phyloP scores from a whole-genome alignment of 2,113 vertebrate genomes.

The Gopherus evgoodei region DNA sequence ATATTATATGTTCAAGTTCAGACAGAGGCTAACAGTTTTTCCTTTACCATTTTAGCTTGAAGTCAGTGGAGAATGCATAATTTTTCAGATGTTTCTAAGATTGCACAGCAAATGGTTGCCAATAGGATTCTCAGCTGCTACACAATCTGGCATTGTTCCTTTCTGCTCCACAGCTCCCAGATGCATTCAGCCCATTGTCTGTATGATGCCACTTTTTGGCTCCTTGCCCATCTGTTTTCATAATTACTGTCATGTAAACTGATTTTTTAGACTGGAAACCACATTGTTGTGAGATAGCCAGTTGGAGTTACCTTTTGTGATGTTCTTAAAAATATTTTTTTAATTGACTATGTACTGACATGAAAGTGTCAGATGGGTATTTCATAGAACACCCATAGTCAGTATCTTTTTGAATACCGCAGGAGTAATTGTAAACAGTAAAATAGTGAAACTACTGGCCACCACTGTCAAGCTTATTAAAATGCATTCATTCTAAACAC shows the following conservation, averaged over 20 bases:
- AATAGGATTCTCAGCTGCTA: constrained; percentile 71
- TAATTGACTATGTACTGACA: constrained; percentile 1
- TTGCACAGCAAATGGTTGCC: constrained; percentile 54
- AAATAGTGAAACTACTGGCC: background rate
- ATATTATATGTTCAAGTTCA: background rate
- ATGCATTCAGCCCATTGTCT: constrained; percentile 56
- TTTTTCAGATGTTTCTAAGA: constrained; percentile 55
- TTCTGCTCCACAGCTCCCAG: constrained; percentile 68
- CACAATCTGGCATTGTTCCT: constrained; percentile 71
- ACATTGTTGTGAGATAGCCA: constrained; percentile 18
- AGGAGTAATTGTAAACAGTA: background rate
- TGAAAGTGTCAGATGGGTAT: background rate
- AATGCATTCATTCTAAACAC: background rate
- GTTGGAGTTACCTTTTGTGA: constrained; percentile 4
- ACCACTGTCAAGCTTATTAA: background rate
- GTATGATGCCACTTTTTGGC: constrained; percentile 63
- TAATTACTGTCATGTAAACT: constrained; percentile 74
- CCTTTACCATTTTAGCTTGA: constrained; percentile 17
- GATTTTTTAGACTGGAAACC: constrained; percentile 61
- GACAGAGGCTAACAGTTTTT: background rate
- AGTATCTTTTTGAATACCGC: background rate
- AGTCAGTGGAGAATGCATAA: constrained; percentile 50
- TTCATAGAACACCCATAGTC: background rate
- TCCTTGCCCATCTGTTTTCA: constrained; percentile 73
- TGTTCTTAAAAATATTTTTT: background rate